Evolutionary conservation across 2,797 vertebrate genomes (phyloP), one percentile per base, ranked within the genome.

Genomic region (Allobates femoralis): DNA sequence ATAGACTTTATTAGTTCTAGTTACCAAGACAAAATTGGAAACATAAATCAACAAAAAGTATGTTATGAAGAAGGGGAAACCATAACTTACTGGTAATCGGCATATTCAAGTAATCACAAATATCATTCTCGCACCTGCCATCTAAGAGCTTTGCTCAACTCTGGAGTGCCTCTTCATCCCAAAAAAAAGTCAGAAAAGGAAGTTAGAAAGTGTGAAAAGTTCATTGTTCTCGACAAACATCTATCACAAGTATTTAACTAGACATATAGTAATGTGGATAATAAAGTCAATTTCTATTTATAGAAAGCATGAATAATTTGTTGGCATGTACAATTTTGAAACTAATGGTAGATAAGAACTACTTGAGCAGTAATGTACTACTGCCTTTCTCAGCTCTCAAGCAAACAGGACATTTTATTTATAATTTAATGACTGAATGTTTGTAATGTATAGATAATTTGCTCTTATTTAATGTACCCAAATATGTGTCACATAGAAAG

Each of bases 11-110:
- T 46, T n/a, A 30, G n/a, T 62, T 82, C 30, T 67, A 32, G 85
- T 86, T 77, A 86, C 85, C 85, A 86, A 67, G 80, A 83, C 60
- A 86, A 86, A 81, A 46, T 82, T 51, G 46, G 58, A 83, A 50
- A 86, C 85, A 86, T 55, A 78, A 46, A 69, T 78, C 62, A 85
- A 79, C 46, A 85, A 64, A 74, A 77, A 69, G 23, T 51, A 64
- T 67, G 41, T 51, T 85, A 50, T 74, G 62, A 80, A 62, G 79
- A 66, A 64, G 34, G 80, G 46, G 62, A 86, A 71, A 60, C 58
- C 6, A 86, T 75, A 34, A 81, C 30, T 86, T 86, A 80, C 84
- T 69, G 77, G 84, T 73, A 80, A 75, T 75, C 14, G 66, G 14
- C 30, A 51, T 77, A 58, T 77, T 77, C 56, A 66, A 67, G 34